A percentile compares a stretch with the other conserved stretches of the same genome.
These are phyloP conservation scores for Turritopsis rubra DNA, from an alignment of 30 jellyfish, hydroid and myxozoan species.

Conservation along the genomic window DNA sequence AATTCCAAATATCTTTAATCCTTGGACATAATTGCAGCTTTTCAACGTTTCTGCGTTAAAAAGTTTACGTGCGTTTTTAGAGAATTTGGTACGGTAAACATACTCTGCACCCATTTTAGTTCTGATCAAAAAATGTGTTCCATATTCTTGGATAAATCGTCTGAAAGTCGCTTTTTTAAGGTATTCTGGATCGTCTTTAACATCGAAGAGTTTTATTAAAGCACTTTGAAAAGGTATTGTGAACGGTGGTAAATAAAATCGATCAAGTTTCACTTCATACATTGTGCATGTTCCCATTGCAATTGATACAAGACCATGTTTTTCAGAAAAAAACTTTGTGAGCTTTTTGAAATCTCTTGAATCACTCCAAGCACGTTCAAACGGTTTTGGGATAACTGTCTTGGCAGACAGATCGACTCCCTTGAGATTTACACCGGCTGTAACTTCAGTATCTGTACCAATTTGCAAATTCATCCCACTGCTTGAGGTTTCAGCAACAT, in stretches of 20 bases:
- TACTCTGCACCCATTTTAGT: neutral
- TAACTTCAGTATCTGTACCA: conserved; percentile 5
- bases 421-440: conserved; percentile 7
- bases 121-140: neutral
- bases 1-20: conserved; percentile 1
- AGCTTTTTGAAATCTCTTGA: neutral
- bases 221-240: neutral
- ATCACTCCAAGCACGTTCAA: conserved; percentile 12
- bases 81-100: neutral
- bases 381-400: neutral
- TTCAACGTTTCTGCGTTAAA: neutral
- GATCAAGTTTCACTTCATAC: neutral
- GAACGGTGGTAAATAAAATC: conserved; percentile 3
- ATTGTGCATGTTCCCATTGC: neutral
- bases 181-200: neutral
- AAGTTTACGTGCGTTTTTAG: neutral
- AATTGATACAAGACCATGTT: neutral
- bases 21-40: neutral
- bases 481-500: neutral
- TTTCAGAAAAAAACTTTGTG: neutral
- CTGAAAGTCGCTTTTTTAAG: neutral
- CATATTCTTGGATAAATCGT: neutral
- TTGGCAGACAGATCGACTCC: neutral
- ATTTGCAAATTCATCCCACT: neutral
- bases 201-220: neutral